phyloP scores from a whole-genome alignment of 2,888 invertebrate genomes.

The Scelioninae gen. 1 region DNA sequence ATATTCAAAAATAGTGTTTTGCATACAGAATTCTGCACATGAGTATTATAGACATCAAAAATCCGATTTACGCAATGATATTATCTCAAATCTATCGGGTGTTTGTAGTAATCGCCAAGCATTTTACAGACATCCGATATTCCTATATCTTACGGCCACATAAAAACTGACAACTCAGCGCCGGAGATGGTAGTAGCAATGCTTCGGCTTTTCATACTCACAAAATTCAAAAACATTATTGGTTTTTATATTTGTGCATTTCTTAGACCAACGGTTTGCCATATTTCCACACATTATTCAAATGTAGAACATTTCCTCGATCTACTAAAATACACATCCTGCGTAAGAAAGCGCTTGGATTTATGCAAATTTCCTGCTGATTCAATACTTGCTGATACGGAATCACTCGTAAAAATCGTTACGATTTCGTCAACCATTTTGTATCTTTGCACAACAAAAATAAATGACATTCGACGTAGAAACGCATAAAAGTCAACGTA shows the following conservation, averaged over 20 bases:
- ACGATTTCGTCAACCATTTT: too few species aligned
- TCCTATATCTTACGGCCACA: conserved; percentile 15
- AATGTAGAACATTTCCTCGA: conserved; percentile 26
- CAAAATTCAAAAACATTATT: conserved; percentile 32
- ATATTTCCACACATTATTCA: conserved; percentile 34
- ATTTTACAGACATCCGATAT: conserved; percentile 20
- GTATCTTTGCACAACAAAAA: too few species aligned
- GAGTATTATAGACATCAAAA: too few species aligned
- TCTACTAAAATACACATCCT: conserved; percentile 3
- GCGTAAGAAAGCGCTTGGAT: conserved; percentile 6
- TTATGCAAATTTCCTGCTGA: conserved; percentile 19
- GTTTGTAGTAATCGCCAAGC: conserved; percentile 6
- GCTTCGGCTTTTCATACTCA: background rate
- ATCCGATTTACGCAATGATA: conserved; percentile 17
- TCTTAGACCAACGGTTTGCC: conserved; percentile 4
- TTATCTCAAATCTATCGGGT: conserved; percentile 17
- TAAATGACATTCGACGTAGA: too few species aligned
- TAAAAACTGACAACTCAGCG: conserved; percentile 23
- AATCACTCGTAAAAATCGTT: conserved; percentile 16
- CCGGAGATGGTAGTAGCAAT: conserved; percentile 3
- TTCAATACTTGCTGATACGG: conserved; percentile 19
- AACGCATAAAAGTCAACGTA: too few species aligned
- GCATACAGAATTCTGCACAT: too few species aligned
- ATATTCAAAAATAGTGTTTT: too few species aligned
- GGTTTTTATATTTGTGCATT: conserved; percentile 15